These are phyloP conservation scores for Clarias magur DNA, from an alignment of 2,113 vertebrate genomes.

Conservation along the genomic window DNA sequence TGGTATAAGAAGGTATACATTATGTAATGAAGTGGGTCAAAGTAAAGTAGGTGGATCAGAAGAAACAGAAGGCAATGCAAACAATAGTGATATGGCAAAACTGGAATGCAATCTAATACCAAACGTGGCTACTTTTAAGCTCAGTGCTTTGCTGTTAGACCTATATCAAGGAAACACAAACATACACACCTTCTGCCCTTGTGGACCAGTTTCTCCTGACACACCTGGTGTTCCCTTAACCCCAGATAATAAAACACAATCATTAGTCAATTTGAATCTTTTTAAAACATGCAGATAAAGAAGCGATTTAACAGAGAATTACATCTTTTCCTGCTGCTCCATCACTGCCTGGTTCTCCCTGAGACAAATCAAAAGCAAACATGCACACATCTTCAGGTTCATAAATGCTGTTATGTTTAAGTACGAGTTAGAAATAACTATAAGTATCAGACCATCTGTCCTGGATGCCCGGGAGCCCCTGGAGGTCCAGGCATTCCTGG, in stretches of 20 bases:
- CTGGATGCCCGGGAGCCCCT: conserved; percentile 87
- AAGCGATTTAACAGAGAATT: conserved; percentile 48
- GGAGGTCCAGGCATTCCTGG: conserved; percentile 82
- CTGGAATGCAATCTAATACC: not conserved
- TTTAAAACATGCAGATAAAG: not conserved
- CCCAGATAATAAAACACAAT: not conserved
- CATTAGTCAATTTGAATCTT: not conserved
- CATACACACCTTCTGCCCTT: conserved; percentile 84
- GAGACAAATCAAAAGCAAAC: conserved; percentile 26
- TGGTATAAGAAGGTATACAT: not conserved
- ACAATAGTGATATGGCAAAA: not conserved
- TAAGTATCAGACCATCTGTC: conserved; percentile 76
- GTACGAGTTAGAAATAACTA: not conserved
- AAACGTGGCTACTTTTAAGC: not conserved
- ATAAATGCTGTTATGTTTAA: not conserved
- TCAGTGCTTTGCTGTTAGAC: not conserved
- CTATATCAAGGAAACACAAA: conserved; percentile 9
- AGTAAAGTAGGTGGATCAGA: not conserved
- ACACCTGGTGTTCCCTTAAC: conserved; percentile 81
- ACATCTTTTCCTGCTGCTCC: conserved; percentile 87
- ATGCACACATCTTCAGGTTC: not conserved
- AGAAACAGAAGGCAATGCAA: not conserved
- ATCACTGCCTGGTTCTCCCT: conserved; percentile 89
- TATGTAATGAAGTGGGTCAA: not conserved
- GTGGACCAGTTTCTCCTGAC: conserved; percentile 75